Evolutionary conservation across 1,140 invertebrate genomes (phyloP), one percentile per base, ranked within the genome.

Genomic region (Elymnias hypermnestra): DNA sequence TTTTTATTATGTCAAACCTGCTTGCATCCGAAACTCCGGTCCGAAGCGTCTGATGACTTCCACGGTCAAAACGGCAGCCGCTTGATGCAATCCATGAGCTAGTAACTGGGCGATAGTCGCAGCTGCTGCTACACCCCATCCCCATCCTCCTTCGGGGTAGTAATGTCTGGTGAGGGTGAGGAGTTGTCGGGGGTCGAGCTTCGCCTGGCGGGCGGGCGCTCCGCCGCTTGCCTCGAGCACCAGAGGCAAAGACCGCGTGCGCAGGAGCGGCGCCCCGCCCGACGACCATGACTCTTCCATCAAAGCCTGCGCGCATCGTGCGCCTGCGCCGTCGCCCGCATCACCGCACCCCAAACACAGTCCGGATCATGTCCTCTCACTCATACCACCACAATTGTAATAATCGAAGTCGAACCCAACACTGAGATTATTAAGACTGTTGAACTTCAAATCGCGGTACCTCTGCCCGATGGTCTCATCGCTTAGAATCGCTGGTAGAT

Each of bases 111-210:
- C 90, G 2, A 92, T 59, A 14, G 91, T 87, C 3, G 90, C 89
- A 17, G 91, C 92, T 1, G 86, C 85, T 0, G 92, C 87, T 5
- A 94, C 89, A 9, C 93, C 89, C 92, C 92, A 95, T 0, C 94
- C 94, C 93, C 93, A 95, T 1, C 92, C 92, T 1, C 92, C 93
- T 62, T 94, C 93, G 0, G 92, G 92, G 72, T 93, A 94, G 75
- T 93, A 93, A 64, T 94, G 92, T 15, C 91, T 68, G 0, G 81
- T 83, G 47, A 86, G 73, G 1, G 85, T 87, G 10, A 86, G 63
- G 25, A 87, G 71, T 37, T 85, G 83, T n/a, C 86, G 65, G 10
- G 78, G 75, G 63, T 86, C 77, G 56, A 82, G 79, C 52, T 77
- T 83, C 36, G 77, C 39, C 58, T 73, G 82, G 19, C 78, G 69